Evolutionary conservation across 1,140 invertebrate genomes (phyloP).

Genomic region (Branchinecta lynchi): DNA sequence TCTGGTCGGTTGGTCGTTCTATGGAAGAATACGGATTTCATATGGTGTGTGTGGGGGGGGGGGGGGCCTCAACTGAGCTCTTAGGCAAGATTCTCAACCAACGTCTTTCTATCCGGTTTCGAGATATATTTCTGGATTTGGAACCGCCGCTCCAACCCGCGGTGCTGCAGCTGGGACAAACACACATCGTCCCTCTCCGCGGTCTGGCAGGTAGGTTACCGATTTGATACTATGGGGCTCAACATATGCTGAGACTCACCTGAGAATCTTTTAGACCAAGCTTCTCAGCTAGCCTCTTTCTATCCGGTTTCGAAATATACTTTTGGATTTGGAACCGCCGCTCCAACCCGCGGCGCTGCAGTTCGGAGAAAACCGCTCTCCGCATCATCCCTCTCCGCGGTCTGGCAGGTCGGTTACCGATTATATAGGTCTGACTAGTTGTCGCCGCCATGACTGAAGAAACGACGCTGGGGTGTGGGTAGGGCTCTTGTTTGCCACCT

Average conservation of each 20-base stretch:
- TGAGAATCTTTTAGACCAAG: conserved; percentile 87
- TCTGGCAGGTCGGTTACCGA: background rate
- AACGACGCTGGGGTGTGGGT: background rate
- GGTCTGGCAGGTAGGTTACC: background rate
- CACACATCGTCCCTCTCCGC: conserved; percentile 82
- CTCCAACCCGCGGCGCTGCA: conserved; percentile 83
- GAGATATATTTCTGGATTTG: conserved; percentile 97
- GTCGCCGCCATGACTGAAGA: background rate
- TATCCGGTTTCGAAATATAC: conserved; percentile 93
- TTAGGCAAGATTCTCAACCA: conserved; percentile 84
- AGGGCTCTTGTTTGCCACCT: background rate
- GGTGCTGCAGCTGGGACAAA: conserved; percentile 78
- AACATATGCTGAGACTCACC: conserved; percentile 38
- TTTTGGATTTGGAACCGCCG: conserved; percentile 92
- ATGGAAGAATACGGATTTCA: background rate
- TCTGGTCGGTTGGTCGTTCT: too few relatives aligned
- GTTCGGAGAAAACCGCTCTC: conserved; percentile 75
- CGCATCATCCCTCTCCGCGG: conserved; percentile 78
- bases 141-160: conserved; percentile 84
- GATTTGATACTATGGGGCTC: background rate
- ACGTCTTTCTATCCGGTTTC: conserved; percentile 87
- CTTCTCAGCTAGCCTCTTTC: conserved; percentile 87
- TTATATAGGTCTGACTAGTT: background rate
- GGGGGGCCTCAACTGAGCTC: conserved; percentile 46
- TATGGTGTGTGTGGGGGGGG: background rate